Evolutionary conservation across 1,140 invertebrate species (phyloP).

Genomic region (Rhagoletis pomonella): DNA sequence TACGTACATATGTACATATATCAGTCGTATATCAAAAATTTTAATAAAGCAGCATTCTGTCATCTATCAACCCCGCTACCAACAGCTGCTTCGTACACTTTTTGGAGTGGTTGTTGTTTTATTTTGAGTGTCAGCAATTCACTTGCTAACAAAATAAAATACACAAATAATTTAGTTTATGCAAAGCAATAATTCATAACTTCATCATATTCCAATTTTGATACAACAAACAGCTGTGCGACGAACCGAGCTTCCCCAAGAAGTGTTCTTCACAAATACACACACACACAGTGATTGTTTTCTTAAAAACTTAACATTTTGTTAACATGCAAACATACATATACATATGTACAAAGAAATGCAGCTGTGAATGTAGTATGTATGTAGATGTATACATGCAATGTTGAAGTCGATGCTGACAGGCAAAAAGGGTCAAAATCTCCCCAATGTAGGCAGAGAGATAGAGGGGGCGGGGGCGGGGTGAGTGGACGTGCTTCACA

Average conservation of each 20-base stretch:
- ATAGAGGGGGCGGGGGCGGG: no score
- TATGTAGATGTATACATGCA: neutral
- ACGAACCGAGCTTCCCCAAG: no score
- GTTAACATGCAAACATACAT: no score
- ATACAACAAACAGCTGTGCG: no score
- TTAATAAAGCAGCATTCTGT: neutral
- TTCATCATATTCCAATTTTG: neutral
- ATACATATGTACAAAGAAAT: neutral
- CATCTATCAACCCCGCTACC: neutral
- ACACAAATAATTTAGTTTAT: neutral
- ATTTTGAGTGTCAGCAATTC: neutral
- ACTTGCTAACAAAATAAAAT: neutral
- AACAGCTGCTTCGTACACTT: neutral
- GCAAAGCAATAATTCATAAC: conserved; percentile 1
- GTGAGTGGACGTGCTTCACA: neutral
- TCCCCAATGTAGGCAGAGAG: neutral
- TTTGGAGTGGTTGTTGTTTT: no score
- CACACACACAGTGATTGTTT: neutral
- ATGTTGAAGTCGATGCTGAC: neutral
- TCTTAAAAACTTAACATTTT: neutral
- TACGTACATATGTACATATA: neutral
- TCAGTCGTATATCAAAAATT: neutral
- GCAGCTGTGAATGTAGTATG: neutral
- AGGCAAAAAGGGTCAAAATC: neutral
- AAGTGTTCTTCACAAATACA: neutral